Percentiles rank a stretch among this genome's conserved stretches.
Conservation (phyloP, 1,140 invertebrate genomes). For the Pomacea maculata region DNA sequence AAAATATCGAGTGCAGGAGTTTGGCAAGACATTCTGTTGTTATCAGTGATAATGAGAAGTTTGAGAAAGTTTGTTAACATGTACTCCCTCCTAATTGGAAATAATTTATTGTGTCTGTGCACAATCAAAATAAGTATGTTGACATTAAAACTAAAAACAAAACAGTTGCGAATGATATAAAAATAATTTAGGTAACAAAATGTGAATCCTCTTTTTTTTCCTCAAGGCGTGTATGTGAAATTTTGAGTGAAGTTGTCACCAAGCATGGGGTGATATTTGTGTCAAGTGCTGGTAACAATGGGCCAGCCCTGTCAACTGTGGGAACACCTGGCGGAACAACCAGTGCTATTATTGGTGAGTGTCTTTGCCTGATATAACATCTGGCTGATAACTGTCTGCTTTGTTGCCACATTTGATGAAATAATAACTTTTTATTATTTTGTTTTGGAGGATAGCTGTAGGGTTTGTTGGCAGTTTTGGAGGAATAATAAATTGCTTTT, state of each 20-base stretch:
- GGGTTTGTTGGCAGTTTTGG: neutral
- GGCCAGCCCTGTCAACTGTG: conserved; percentile 90
- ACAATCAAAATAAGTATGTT: neutral
- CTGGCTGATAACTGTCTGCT: neutral
- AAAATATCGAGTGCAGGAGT: no score
- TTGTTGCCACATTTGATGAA: neutral
- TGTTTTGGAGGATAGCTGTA: neutral
- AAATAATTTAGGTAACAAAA: neutral
- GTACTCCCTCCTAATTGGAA: no score
- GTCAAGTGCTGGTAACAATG: conserved; percentile 92
- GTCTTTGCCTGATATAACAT: neutral
- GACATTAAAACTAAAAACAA: neutral
- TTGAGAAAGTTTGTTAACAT: no score
- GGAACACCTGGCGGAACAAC: conserved; percentile 92
- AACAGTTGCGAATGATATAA: neutral
- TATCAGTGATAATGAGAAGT: no score
- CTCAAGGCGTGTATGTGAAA: conserved; percentile 59
- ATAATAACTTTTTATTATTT: neutral
- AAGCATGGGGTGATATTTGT: conserved; percentile 93
- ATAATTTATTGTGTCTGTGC: no score
- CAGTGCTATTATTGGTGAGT: conserved; percentile 80
- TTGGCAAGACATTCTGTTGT: no score
- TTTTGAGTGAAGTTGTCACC: conserved; percentile 81
- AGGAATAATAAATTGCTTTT: neutral
- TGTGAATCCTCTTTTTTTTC: conserved; percentile 10